Conservation (phyloP, 1,140 invertebrate species). For the Pseudomyrmex flavicornis region DNA sequence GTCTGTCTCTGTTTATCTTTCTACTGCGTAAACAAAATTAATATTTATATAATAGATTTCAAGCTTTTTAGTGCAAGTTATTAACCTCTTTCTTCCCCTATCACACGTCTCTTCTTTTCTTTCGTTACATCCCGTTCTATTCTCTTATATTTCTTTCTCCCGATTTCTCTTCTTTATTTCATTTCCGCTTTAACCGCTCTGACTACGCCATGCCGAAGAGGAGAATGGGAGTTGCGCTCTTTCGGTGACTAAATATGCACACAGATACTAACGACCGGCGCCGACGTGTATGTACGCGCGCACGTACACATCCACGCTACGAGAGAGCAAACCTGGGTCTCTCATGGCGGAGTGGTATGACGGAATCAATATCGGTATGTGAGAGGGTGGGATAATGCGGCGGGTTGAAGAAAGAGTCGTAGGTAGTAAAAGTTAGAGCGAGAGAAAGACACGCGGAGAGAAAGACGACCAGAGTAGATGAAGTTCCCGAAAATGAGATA, state of each 20-base stretch:
- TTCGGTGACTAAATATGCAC: constrained; percentile 55
- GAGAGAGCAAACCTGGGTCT: constrained; percentile 69
- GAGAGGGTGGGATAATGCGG: constrained; percentile 79
- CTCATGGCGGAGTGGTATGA: constrained; percentile 68
- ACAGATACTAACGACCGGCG: constrained; percentile 8
- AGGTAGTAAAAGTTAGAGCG: constrained; percentile 62
- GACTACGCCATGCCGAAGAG: constrained; percentile 43
- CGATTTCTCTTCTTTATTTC: constrained; percentile 18
- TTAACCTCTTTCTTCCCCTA: constrained; percentile 62
- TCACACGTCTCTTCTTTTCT: background rate
- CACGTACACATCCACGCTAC: constrained; percentile 24
- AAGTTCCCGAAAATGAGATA: background rate
- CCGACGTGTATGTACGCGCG: constrained; percentile 17
- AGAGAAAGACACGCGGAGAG: background rate
- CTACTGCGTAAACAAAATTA: background rate
- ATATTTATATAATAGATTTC: constrained; percentile 31
- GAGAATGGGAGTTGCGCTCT: background rate
- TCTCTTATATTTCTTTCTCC: constrained; percentile 38
- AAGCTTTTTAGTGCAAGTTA: constrained; percentile 77
- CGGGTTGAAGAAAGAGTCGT: constrained; percentile 78
- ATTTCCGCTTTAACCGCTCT: constrained; percentile 57
- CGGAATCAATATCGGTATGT: constrained; percentile 81
- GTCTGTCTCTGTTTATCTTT: no score
- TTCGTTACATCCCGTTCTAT: background rate
- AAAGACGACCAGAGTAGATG: background rate